Base-by-base conservation (phyloP, 1,140 invertebrate species). In the Apocrypta bakeri region DNA sequence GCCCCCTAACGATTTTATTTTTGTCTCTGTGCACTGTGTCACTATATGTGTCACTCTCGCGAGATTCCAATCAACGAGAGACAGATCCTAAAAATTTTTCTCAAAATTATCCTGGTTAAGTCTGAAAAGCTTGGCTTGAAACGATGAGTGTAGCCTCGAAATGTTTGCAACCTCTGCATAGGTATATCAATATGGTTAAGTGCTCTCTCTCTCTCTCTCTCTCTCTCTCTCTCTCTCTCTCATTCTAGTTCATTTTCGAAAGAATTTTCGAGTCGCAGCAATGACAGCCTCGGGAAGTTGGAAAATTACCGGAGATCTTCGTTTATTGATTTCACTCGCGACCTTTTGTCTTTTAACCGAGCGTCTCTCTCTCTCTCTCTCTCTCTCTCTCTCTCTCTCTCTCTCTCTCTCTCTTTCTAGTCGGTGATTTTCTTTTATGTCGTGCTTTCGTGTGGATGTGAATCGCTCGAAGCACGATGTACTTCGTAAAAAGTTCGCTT, bases 301-400 rank as follows among this genome's bases (percentile, higher is more conserved):
- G 48, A 56, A 56, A 56, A 56, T 56, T n/a, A 56, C 48, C 48
- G 48, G 48, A 17, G 48, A 56, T 56, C 48, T 56, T 56, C 48
- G 48, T 17, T 56, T 56, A 56, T 56, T 56, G 48, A 56, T 56
- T 56, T 21, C 17, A 4, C 17, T 17, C 14, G 17, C 17, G 48
- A 56, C 48, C 48, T 56, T 56, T 56, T 56, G 48, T 56, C 48
- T 56, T 56, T 56, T 56, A 21, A 56, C 48, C 42, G 12, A 17
- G 42, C 6, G 1, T 64, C 63, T 64, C 63, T 64, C 21, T 64
- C 31, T 42, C 37, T 40, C 71, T 71, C 68, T 33, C 68, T 71
- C 68, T 71, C 68, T 71, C 33, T 71, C 29, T 71, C 68, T 71
- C 68, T 71, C 68, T 71, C 33, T 71, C 68, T 37, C 33, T 71